Conservation (phyloP, 2,888 invertebrate species). For the Antitype chi region DNA sequence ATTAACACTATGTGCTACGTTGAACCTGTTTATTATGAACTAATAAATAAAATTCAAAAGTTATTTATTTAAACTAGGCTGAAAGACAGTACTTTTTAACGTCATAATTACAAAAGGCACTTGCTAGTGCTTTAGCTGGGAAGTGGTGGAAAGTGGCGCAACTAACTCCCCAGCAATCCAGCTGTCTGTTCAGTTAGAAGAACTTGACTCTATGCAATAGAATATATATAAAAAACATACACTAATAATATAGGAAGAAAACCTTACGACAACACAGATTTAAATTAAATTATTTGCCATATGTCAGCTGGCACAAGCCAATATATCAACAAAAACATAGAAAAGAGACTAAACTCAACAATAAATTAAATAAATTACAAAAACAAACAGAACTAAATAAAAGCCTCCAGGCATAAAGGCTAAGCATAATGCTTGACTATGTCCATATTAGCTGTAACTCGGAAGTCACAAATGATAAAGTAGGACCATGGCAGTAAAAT, state of each 20-base stretch:
- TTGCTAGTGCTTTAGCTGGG: neutral
- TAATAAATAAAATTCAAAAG: neutral
- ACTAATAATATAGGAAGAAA: too few relatives aligned
- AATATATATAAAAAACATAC: neutral
- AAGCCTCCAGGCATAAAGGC: neutral
- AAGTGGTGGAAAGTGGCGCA: neutral
- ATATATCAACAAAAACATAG: too few relatives aligned
- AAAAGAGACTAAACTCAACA: too few relatives aligned
- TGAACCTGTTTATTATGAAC: neutral
- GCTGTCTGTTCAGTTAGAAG: neutral
- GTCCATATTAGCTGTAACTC: neutral
- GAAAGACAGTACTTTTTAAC: neutral
- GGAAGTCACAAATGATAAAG: neutral
- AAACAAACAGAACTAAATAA: neutral
- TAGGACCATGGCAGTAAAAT: neutral
- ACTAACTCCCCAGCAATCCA: neutral
- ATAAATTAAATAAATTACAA: too few relatives aligned
- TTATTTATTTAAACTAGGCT: neutral
- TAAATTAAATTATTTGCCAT: neutral
- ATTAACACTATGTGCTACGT: neutral
- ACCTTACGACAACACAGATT: neutral
- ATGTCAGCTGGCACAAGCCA: too few relatives aligned
- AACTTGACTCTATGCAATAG: neutral
- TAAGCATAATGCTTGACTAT: neutral
- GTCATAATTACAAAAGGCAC: neutral